These are phyloP conservation scores for Caenorhabditis wallacei DNA, from an alignment of 2,888 invertebrate genomes.

Conservation along the genomic window DNA sequence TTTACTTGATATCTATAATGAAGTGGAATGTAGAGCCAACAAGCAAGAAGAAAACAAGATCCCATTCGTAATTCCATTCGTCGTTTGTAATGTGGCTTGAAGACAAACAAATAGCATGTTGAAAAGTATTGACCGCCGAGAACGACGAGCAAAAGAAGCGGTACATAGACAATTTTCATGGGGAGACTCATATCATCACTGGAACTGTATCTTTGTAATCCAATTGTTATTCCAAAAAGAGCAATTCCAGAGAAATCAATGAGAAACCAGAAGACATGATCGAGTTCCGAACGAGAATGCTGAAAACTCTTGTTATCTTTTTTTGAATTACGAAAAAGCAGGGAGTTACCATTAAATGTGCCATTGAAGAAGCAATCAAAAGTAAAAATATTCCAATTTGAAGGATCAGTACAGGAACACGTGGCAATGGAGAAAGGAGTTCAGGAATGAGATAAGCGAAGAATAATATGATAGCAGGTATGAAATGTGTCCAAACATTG, in stretches of 20 bases:
- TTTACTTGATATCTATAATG: constrained; percentile 74
- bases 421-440: constrained; percentile 61
- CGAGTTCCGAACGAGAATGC: constrained; percentile 78
- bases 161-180: constrained; percentile 73
- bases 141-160: constrained; percentile 72
- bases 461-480: constrained; percentile 75
- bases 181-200: constrained; percentile 65
- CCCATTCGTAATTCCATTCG: constrained; percentile 72
- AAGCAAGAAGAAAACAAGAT: constrained; percentile 73
- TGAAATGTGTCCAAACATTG: constrained; percentile 81
- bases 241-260: constrained; percentile 81
- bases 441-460: constrained; percentile 76
- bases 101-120: constrained; percentile 77
- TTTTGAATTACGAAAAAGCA: not conserved
- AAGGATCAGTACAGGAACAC: constrained; percentile 74
- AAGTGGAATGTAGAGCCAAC: constrained; percentile 79
- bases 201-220: constrained; percentile 76
- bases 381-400: constrained; percentile 74
- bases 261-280: constrained; percentile 80
- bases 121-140: constrained; percentile 77
- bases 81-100: constrained; percentile 75
- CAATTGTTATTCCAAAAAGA: constrained; percentile 77
- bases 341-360: constrained; percentile 74
- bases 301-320: constrained; percentile 36
- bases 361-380: constrained; percentile 73